Percentiles rank a stretch among this genome's conserved stretches.
Evolutionary conservation across 1,140 invertebrate genomes (phyloP).

Genomic region (Galleria mellonella): DNA sequence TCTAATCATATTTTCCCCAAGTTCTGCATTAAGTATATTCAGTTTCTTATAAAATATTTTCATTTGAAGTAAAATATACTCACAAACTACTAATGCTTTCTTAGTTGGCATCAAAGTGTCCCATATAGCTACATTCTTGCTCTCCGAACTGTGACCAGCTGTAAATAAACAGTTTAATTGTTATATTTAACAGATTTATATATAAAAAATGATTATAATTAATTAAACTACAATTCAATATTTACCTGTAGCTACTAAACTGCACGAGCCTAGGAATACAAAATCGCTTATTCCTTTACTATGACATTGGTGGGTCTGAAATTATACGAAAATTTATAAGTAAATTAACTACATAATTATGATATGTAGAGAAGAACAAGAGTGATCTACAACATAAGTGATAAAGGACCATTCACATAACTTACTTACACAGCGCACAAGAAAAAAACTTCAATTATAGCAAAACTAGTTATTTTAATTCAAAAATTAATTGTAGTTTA

Average conservation of each 20-base stretch:
- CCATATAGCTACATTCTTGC: slow-evolving; percentile 98
- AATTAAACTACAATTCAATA: neutral
- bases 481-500: too few species aligned
- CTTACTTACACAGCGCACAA: too few species aligned
- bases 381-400: too few species aligned
- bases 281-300: slow-evolving; percentile 98
- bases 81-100: slow-evolving; percentile 92
- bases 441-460: too few species aligned
- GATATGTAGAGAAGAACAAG: too few species aligned
- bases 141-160: slow-evolving; percentile 97
- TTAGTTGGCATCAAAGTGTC: slow-evolving; percentile 97
- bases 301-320: slow-evolving; percentile 96
- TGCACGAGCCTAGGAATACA: slow-evolving; percentile 97
- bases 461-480: too few species aligned
- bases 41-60: too few species aligned
- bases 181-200: neutral
- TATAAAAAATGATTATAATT: neutral
- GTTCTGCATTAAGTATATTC: too few species aligned
- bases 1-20: too few species aligned
- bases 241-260: slow-evolving; percentile 92
- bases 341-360: too few species aligned
- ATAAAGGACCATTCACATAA: too few species aligned
- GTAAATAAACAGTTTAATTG: slow-evolving; percentile 24
- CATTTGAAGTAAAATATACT: slow-evolving; percentile 31
- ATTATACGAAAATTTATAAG: slow-evolving; percentile 23